phyloP scores from a whole-genome alignment of 2,888 invertebrate genomes.

The Eristalis tenax region DNA sequence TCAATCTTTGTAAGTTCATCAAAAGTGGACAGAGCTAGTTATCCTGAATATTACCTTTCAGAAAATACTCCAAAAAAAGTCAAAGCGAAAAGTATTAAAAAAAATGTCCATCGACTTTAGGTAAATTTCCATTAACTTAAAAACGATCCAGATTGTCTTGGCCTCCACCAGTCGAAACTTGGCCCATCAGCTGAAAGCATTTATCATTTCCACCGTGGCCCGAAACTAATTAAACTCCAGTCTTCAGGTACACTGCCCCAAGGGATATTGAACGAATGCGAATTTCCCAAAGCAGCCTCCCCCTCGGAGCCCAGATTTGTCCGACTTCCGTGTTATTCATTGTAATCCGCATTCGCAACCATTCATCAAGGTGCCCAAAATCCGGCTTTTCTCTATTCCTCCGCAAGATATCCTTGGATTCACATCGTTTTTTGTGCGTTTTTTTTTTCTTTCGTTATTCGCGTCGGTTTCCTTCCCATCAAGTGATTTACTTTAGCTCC shows the following conservation, averaged over 20 bases:
- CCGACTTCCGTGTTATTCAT: not conserved
- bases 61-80: too few relatives aligned
- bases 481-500: constrained; percentile 12
- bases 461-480: not conserved
- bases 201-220: not conserved
- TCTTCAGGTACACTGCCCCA: not conserved
- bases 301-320: not conserved
- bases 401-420: constrained; percentile 15
- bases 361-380: constrained; percentile 8
- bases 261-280: not conserved
- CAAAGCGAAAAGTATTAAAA: too few relatives aligned
- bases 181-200: not conserved
- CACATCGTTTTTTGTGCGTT: not conserved
- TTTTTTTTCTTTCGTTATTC: not conserved
- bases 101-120: too few relatives aligned
- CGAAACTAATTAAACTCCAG: not conserved
- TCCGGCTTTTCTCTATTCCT: not conserved
- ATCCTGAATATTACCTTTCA: too few relatives aligned
- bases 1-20: too few relatives aligned
- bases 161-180: not conserved
- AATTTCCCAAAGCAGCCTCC: not conserved
- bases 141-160: not conserved
- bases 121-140: not conserved
- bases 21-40: too few relatives aligned
- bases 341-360: constrained; percentile 7